Conservation (phyloP, 2,888 invertebrate species). For the Strigamia transsilvanica region DNA sequence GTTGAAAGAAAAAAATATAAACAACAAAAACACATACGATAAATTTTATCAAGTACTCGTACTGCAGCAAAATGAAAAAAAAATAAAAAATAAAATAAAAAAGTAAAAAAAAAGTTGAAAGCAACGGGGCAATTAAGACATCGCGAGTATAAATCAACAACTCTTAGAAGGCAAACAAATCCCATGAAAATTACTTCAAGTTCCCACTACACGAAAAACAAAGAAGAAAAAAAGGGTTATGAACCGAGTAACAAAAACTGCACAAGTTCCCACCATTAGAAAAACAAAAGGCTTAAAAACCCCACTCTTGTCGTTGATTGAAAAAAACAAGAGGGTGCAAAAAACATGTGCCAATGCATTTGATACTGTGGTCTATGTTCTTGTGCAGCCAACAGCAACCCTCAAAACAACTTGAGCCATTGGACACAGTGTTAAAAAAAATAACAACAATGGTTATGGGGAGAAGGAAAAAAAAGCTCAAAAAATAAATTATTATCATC, state of each 20-base stretch:
- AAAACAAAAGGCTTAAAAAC: constrained; percentile 26
- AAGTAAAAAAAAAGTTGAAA: neutral
- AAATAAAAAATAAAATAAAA: neutral
- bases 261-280: constrained; percentile 36
- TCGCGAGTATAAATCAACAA: constrained; percentile 35
- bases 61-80: neutral
- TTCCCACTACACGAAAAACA: constrained; percentile 38
- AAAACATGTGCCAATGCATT: neutral
- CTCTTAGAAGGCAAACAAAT: constrained; percentile 7
- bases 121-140: constrained; percentile 36
- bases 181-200: constrained; percentile 18
- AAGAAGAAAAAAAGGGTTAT: constrained; percentile 40
- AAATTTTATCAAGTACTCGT: constrained; percentile 19
- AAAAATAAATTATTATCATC: neutral
- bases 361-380: neutral
- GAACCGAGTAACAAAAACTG: constrained; percentile 20
- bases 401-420: neutral
- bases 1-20: neutral
- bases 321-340: constrained; percentile 29
- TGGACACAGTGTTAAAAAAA: constrained; percentile 21
- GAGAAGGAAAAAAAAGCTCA: neutral
- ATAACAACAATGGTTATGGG: neutral
- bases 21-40: neutral
- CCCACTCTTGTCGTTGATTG: constrained; percentile 16
- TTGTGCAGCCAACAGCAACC: constrained; percentile 11